These are phyloP conservation scores for Bryconaethiops microstoma DNA, from an alignment of 2,797 vertebrate species.

Conservation along the genomic window DNA sequence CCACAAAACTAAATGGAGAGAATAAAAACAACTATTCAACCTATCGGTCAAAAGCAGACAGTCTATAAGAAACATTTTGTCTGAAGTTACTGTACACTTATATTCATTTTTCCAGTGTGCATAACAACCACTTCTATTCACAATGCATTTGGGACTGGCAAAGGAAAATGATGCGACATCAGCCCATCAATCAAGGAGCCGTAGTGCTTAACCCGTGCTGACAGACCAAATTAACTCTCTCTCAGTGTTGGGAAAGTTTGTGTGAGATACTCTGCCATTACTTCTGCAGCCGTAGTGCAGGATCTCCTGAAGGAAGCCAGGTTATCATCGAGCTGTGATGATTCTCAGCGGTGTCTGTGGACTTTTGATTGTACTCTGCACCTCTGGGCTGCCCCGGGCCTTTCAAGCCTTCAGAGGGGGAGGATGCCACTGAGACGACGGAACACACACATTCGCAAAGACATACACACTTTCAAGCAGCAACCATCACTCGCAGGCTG, in stretches of 20 bases:
- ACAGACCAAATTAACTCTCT: slow-evolving; percentile 48
- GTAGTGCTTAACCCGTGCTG: slow-evolving; percentile 55
- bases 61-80: too few relatives aligned
- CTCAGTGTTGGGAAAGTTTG: slow-evolving; percentile 46
- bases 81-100: background rate
- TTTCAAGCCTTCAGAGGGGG: slow-evolving; percentile 58
- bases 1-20: too few relatives aligned
- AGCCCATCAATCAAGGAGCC: slow-evolving; percentile 50
- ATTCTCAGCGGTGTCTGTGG: slow-evolving; percentile 61
- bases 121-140: background rate
- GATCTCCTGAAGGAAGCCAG: slow-evolving; percentile 63
- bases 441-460: slow-evolving; percentile 46
- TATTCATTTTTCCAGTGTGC: background rate
- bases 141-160: background rate
- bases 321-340: slow-evolving; percentile 68
- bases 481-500: slow-evolving; percentile 66
- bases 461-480: slow-evolving; percentile 44
- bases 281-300: slow-evolving; percentile 7
- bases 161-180: slow-evolving; percentile 29
- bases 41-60: too few relatives aligned
- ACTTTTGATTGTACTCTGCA: slow-evolving; percentile 80
- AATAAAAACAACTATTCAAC: too few relatives aligned
- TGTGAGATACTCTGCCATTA: slow-evolving; percentile 32
- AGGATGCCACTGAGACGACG: slow-evolving; percentile 70
- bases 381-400: slow-evolving; percentile 68